Evolutionary conservation across 2,113 vertebrate genomes (phyloP), one percentile per base, ranked within the genome.

Genomic region (Antidorcas marsupialis): DNA sequence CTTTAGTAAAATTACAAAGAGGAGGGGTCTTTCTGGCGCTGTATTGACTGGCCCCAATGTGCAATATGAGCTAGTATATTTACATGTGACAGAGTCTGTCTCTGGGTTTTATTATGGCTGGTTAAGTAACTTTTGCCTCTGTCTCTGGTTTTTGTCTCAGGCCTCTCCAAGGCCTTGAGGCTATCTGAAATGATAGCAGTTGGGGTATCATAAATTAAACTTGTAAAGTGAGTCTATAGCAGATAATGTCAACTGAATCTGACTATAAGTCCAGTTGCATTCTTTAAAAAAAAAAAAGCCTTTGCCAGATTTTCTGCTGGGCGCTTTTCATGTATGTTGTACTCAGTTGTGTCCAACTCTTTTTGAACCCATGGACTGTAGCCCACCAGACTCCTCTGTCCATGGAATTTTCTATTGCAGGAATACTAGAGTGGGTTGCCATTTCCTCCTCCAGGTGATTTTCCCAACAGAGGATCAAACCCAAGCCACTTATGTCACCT

Each of bases 71-170:
- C 81, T 83, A 86, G 62, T 89, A 52, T 67, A 78, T 89, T 45
- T 94, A 59, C 88, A 52, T 83, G 92, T 90, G 90, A 94, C 83
- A 86, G 83, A 83, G 39, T 79, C 36, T 89, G 47, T 96, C 84
- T 97, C 96, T 96, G 95, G 60, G 79, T 93, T 95, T 95, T 97
- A 82, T 96, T 96, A 94, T 52, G 55, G 60, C 59, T 96, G 53
- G 59, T 67, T 95, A 94, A 97, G n/a, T 94, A 82, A 83, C 27
- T 59, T 95, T 96, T 91, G 87, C 64, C 30, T 91, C 36, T 93
- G 87, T 96, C 82, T 97, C 95, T 97, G 94, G 76, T 94, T 96
- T 97, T 93, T 95, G n/a, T 92, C 89, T 87, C 12, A 78, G 83
- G 71, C 47, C 47, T 64, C 81, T 89, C 88, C 59, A 96, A 91